These are phyloP conservation scores for Sebastes kiyomatsui DNA, from an alignment of 2,797 vertebrate genomes.

Conservation along the genomic window DNA sequence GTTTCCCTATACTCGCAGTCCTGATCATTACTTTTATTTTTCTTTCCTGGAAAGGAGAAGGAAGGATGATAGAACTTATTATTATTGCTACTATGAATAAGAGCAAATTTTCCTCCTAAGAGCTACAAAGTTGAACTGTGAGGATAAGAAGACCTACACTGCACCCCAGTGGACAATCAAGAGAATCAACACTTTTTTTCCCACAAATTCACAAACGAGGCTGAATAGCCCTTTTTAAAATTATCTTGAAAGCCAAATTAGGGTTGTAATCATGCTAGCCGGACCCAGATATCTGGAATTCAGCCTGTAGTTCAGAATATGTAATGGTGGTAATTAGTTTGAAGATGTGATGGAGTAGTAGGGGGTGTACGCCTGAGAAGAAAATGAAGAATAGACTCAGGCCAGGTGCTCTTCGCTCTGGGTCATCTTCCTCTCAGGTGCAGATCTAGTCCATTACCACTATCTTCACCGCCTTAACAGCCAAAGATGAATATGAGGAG, in stretches of 20 bases:
- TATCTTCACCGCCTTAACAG: background rate
- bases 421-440: background rate
- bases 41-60: background rate
- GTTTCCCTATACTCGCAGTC: background rate
- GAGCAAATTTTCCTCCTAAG: background rate
- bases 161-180: slow-evolving; percentile 50
- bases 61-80: background rate
- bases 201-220: background rate
- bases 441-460: background rate
- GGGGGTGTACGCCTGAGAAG: background rate
- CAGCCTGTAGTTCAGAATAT: background rate
- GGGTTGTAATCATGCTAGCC: background rate
- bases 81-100: background rate
- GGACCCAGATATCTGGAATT: background rate
- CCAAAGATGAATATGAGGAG: background rate
- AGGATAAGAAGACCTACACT: slow-evolving; percentile 18
- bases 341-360: background rate
- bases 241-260: background rate
- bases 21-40: background rate
- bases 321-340: background rate
- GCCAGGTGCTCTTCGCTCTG: background rate
- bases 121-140: too few species aligned
- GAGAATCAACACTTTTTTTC: background rate
- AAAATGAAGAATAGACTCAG: background rate
- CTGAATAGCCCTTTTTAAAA: background rate